A percentile compares a stretch with the other conserved stretches of the same genome.
Conservation (phyloP, 2,113 vertebrate species). For the Mustela nigripes region DNA sequence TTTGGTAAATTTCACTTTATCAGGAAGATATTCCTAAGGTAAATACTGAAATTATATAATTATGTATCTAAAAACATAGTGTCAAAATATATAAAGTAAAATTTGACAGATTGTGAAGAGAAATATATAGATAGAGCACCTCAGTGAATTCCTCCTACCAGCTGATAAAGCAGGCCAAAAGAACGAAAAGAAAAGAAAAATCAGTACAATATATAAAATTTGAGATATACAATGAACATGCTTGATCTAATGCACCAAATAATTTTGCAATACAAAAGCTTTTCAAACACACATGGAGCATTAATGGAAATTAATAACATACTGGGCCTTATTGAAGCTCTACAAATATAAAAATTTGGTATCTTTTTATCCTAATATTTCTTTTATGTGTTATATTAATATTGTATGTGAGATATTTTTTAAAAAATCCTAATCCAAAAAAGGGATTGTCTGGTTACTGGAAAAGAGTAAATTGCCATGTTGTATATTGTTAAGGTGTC, state of each 20-base stretch:
- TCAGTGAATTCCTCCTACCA: background rate
- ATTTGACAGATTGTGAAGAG: slow-evolving; percentile 11
- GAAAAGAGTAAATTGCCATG: background rate
- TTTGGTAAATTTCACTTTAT: slow-evolving; percentile 4
- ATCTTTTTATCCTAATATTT: slow-evolving; percentile 7
- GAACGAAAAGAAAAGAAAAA: background rate
- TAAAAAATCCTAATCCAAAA: background rate
- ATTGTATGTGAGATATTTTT: background rate
- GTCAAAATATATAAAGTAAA: slow-evolving; percentile 28
- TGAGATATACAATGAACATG: slow-evolving; percentile 1
- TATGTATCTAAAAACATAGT: background rate
- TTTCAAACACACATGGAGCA: background rate
- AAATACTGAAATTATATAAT: background rate
- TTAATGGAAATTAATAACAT: slow-evolving; percentile 11
- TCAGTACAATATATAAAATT: slow-evolving; percentile 3
- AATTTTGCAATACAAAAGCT: slow-evolving; percentile 29
- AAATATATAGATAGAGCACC: slow-evolving; percentile 13
- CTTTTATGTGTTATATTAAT: background rate
- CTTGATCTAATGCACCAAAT: background rate
- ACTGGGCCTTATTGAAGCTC: background rate
- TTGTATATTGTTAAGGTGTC: background rate
- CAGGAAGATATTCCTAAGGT: background rate
- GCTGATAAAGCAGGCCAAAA: background rate
- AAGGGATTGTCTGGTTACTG: background rate
- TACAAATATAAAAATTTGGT: background rate